phyloP scores from a whole-genome alignment of 1,140 invertebrate genomes.

The Brachionus angularis region DNA sequence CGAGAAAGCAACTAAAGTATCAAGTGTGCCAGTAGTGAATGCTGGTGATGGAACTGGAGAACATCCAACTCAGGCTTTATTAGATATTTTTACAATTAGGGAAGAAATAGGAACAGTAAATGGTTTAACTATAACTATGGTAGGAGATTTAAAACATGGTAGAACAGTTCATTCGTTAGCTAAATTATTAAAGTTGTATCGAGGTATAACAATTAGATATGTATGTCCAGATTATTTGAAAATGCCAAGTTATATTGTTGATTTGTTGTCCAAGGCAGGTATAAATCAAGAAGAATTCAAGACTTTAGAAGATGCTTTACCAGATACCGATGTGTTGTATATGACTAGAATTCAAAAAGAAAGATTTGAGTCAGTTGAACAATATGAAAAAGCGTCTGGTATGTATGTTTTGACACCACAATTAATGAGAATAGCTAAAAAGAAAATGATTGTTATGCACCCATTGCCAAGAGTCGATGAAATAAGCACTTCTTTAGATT shows the following conservation, averaged over 20 bases:
- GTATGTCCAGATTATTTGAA: slow-evolving; percentile 76
- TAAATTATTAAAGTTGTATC: slow-evolving; percentile 58
- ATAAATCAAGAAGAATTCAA: slow-evolving; percentile 66
- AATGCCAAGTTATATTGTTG: slow-evolving; percentile 80
- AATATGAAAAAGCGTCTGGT: slow-evolving; percentile 82
- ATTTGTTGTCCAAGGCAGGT: slow-evolving; percentile 72
- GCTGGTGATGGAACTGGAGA: slow-evolving; percentile 96
- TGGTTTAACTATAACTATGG: slow-evolving; percentile 72
- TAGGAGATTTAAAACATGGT: slow-evolving; percentile 94
- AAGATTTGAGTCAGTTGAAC: slow-evolving; percentile 74
- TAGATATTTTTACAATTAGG: slow-evolving; percentile 95
- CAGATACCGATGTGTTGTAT: slow-evolving; percentile 91
- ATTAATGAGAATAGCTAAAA: slow-evolving; percentile 87
- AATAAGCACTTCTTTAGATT: slow-evolving; percentile 83
- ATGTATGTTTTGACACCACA: slow-evolving; percentile 84
- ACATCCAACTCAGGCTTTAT: slow-evolving; percentile 93
- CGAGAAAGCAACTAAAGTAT: slow-evolving; percentile 73
- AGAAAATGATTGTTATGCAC: slow-evolving; percentile 89
- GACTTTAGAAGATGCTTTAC: slow-evolving; percentile 75
- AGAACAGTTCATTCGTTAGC: slow-evolving; percentile 96
- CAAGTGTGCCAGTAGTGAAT: slow-evolving; percentile 86
- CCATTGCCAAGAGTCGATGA: slow-evolving; percentile 89
- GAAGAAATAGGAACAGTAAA: slow-evolving; percentile 98
- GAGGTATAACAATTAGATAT: slow-evolving; percentile 67
- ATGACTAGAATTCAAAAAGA: slow-evolving; percentile 96